These are phyloP conservation scores for Poeciliopsis prolifica DNA, from an alignment of 2,113 vertebrate genomes.

Conservation along the genomic window DNA sequence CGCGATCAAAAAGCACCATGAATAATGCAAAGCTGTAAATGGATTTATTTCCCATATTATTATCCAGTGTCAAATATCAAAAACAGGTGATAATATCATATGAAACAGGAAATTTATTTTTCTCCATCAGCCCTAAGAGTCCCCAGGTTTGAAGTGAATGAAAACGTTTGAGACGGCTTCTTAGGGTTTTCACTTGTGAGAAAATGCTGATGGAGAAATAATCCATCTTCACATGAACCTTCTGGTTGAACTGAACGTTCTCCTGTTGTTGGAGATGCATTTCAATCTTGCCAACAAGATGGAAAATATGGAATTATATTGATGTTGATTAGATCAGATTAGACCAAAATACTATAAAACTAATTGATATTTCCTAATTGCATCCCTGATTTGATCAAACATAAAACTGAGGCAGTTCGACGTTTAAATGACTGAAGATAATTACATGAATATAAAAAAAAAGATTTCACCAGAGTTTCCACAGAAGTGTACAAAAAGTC, in stretches of 20 bases:
- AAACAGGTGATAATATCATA: neutral
- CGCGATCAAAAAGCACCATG: neutral
- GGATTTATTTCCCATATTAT: neutral
- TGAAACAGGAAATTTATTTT: neutral
- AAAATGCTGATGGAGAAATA: too few relatives aligned
- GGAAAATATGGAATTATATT: neutral
- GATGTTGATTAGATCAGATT: neutral
- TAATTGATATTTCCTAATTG: neutral
- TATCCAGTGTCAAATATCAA: neutral
- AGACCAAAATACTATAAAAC: neutral
- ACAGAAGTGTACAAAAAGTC: conserved; percentile 10
- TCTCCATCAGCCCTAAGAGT: neutral
- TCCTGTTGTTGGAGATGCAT: neutral
- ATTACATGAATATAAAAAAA: conserved; percentile 11
- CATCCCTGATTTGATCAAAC: neutral
- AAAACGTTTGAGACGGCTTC: neutral
- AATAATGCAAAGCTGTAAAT: conserved; percentile 16
- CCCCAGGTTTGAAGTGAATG: neutral
- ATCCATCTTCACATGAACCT: neutral
- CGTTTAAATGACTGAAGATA: neutral
- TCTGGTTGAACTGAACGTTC: neutral
- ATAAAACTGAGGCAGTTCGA: conserved; percentile 2
- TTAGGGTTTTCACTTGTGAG: too few relatives aligned
- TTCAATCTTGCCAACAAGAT: neutral
- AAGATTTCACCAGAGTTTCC: conserved; percentile 10